Percentiles rank a stretch among this genome's conserved stretches.
Conservation (phyloP, 2,797 vertebrate species). For the Epinephelus coioides region DNA sequence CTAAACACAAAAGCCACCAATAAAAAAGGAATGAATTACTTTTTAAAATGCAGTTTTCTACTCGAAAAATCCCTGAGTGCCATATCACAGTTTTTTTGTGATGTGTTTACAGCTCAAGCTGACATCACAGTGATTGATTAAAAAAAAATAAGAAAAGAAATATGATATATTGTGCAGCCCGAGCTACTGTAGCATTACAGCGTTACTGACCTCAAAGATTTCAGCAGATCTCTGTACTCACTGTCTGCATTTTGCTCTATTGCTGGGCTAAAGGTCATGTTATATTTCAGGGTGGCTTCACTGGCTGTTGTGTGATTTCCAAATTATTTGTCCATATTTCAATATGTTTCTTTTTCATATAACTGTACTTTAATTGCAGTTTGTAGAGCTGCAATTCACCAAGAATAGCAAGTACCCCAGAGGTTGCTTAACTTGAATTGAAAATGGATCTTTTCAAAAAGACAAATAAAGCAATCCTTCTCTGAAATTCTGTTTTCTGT, state of each 20-base stretch:
- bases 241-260: not conserved
- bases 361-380: constrained; percentile 9
- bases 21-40: no score
- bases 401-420: constrained; percentile 5
- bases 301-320: constrained; percentile 13
- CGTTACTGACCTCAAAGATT: constrained; percentile 7
- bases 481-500: constrained; percentile 28
- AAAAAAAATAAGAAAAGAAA: no score
- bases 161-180: no score
- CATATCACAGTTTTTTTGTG: no score
- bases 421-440: constrained; percentile 20
- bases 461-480: constrained; percentile 51
- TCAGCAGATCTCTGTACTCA: constrained; percentile 5
- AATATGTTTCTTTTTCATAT: not conserved
- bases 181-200: not conserved
- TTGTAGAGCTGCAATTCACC: constrained; percentile 6
- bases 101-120: no score
- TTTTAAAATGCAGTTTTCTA: no score
- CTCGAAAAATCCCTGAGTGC: no score
- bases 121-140: no score
- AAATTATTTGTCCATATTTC: constrained; percentile 4
- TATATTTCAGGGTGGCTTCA: constrained; percentile 8
- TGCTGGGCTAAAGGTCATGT: constrained; percentile 7
- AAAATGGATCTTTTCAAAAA: constrained; percentile 31
- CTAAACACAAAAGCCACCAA: no score